Evolutionary conservation across 2,113 vertebrate species (phyloP).

Genomic region (Motacilla alba): DNA sequence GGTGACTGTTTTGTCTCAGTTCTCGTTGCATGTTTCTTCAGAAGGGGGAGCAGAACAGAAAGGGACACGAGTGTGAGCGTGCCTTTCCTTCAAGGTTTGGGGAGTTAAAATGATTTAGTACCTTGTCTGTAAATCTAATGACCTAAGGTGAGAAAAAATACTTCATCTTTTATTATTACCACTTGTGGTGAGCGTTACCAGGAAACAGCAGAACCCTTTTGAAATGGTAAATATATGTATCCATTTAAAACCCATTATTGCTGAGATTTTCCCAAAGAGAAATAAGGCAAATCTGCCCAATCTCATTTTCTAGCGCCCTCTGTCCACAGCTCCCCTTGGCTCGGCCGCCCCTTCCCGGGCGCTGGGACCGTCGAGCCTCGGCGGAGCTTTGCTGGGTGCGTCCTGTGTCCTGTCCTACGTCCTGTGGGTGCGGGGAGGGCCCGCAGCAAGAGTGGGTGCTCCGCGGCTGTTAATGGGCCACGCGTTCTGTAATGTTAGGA

Average conservation of each 20-base stretch:
- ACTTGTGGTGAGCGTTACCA: constrained; percentile 55
- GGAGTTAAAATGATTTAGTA: constrained; percentile 58
- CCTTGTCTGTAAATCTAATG: constrained; percentile 64
- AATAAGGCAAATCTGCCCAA: background rate
- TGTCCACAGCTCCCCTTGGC: background rate
- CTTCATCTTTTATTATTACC: constrained; percentile 67
- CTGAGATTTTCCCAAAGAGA: constrained; percentile 29
- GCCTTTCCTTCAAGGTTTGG: constrained; percentile 29
- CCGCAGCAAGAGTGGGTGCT: background rate
- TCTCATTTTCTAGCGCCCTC: constrained; percentile 31
- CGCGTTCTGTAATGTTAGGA: background rate
- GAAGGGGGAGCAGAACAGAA: background rate
- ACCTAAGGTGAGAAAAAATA: constrained; percentile 65
- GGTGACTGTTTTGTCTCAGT: constrained; percentile 31
- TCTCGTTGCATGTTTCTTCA: constrained; percentile 17
- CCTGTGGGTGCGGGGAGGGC: background rate
- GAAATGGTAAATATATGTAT: constrained; percentile 54
- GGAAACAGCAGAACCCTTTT: constrained; percentile 60
- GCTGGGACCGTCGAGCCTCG: background rate
- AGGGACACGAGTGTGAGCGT: background rate
- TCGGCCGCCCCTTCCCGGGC: background rate
- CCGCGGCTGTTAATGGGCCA: background rate
- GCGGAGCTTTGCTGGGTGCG: background rate
- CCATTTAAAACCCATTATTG: constrained; percentile 59
- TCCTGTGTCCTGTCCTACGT: background rate